Evolutionary conservation across 2,797 vertebrate genomes (phyloP).

Genomic region (Selene dorsalis): DNA sequence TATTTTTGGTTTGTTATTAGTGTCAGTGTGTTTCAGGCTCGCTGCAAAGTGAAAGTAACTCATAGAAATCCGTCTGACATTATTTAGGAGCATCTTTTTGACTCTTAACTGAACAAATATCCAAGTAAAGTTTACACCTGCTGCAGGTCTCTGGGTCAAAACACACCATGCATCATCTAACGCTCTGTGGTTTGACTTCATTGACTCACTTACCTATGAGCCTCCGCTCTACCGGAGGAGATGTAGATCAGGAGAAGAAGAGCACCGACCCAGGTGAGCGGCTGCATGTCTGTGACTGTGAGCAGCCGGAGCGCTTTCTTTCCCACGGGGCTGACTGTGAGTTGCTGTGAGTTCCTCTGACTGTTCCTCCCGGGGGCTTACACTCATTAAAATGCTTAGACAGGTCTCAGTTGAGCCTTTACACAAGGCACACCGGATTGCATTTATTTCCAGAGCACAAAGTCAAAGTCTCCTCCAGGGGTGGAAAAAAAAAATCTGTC

Average conservation of each 20-base stretch:
- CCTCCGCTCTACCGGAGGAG: constrained; percentile 63
- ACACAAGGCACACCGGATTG: constrained; percentile 46
- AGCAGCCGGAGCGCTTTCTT: constrained; percentile 58
- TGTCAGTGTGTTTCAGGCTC: constrained; percentile 1
- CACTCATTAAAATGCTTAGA: constrained; percentile 69
- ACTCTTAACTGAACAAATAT: constrained; percentile 3
- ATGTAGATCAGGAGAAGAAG: constrained; percentile 76
- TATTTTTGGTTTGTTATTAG: background rate
- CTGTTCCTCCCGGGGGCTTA: constrained; percentile 63
- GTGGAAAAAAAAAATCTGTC: constrained; percentile 23
- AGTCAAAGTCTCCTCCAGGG: constrained; percentile 54
- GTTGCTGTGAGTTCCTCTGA: constrained; percentile 40
- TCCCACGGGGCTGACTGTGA: constrained; percentile 57
- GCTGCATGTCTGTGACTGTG: constrained; percentile 79
- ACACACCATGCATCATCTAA: constrained; percentile 24
- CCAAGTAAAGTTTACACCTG: constrained; percentile 36
- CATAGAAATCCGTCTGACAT: constrained; percentile 13
- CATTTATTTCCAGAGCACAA: constrained; percentile 63
- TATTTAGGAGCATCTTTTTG: constrained; percentile 7
- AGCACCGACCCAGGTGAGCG: constrained; percentile 71
- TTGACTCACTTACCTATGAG: constrained; percentile 84
- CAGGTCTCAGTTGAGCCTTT: constrained; percentile 59
- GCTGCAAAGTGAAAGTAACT: constrained; percentile 11
- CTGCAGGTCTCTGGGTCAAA: constrained; percentile 32
- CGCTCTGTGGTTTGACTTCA: background rate